phyloP scores from a whole-genome alignment of 2,888 invertebrate species.

The Acleris emargana region DNA sequence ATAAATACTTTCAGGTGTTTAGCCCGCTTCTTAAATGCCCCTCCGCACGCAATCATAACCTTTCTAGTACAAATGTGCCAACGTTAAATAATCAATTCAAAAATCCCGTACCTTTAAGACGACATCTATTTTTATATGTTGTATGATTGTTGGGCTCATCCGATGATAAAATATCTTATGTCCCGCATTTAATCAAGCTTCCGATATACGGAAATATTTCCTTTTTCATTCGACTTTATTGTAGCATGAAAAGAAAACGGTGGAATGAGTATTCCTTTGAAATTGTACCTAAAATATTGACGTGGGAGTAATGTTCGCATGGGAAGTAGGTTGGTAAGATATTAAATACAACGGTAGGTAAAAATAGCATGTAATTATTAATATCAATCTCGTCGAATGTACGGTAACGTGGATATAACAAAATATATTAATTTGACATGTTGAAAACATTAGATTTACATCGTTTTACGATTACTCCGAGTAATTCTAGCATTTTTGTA shows the following conservation, averaged over 20 bases:
- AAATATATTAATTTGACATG: too few species aligned
- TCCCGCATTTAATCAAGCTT: constrained; percentile 14
- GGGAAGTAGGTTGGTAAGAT: not conserved
- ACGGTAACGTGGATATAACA: too few species aligned
- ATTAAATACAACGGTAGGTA: not conserved
- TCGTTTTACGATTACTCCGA: too few species aligned
- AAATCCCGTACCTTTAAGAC: constrained; percentile 4
- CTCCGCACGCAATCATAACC: constrained; percentile 27
- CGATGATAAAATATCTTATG: constrained; percentile 21
- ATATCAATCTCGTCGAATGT: too few species aligned
- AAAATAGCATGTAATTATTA: not conserved
- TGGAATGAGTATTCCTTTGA: constrained; percentile 21
- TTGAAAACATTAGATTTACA: too few species aligned
- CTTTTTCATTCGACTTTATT: constrained; percentile 7
- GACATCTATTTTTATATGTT: not conserved
- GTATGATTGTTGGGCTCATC: constrained; percentile 18
- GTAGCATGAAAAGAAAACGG: constrained; percentile 20
- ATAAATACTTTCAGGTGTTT: constrained; percentile 23
- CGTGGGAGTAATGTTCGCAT: constrained; percentile 8
- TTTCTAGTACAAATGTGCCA: constrained; percentile 3
- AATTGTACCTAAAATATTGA: constrained; percentile 13
- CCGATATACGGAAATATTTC: constrained; percentile 11
- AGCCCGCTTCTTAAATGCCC: constrained; percentile 20
- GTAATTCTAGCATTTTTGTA: too few species aligned
- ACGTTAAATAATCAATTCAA: constrained; percentile 18